Percentiles rank a stretch among this genome's conserved stretches.
These are phyloP conservation scores for Nycticorax nycticorax DNA, from an alignment of 2,113 vertebrate species.

Conservation along the genomic window DNA sequence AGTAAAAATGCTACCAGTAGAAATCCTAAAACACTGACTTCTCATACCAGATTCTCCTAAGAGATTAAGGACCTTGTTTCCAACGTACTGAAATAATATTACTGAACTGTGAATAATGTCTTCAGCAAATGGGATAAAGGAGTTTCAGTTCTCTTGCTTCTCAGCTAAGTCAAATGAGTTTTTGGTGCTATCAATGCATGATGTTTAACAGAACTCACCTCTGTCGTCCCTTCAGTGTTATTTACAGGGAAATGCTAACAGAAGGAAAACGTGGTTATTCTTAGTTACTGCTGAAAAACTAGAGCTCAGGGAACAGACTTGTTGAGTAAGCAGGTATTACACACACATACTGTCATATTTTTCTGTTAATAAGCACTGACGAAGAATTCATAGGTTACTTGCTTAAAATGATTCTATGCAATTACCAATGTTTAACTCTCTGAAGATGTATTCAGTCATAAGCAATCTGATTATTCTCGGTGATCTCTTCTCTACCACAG, in stretches of 20 bases:
- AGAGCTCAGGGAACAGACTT: background rate
- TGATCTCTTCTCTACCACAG: background rate
- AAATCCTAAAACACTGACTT: background rate
- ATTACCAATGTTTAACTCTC: background rate
- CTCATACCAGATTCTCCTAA: background rate
- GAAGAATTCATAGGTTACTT: background rate
- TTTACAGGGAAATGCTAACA: background rate
- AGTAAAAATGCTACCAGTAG: background rate
- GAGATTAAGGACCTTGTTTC: conserved; percentile 1
- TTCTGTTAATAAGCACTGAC: background rate
- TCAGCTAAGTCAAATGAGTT: background rate
- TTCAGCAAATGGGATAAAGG: background rate
- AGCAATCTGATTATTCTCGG: background rate
- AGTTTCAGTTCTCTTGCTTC: background rate
- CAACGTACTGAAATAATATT: background rate
- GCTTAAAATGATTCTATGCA: background rate
- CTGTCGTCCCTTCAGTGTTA: background rate
- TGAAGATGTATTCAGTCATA: background rate
- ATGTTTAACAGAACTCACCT: background rate
- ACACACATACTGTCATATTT: background rate
- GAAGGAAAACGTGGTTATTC: background rate
- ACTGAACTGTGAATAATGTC: background rate
- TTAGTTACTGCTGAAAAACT: background rate
- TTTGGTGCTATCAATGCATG: background rate
- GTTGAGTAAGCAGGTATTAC: background rate